Evolutionary conservation across 2,113 vertebrate species (phyloP).

Genomic region (Cisticola juncidis): DNA sequence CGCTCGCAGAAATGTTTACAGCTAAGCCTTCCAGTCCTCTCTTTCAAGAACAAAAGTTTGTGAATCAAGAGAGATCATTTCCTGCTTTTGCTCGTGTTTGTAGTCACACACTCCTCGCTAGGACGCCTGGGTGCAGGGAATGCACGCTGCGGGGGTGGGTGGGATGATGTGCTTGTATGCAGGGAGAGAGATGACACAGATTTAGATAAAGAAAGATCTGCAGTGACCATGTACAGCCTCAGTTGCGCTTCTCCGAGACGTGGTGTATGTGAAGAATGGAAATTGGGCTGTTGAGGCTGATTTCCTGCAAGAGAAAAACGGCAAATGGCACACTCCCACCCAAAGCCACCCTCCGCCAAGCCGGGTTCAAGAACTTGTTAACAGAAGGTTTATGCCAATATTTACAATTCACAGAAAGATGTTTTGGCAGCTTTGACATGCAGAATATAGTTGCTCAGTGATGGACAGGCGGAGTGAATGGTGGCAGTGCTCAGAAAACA

Average conservation of each 20-base stretch:
- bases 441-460: not conserved
- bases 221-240: not conserved
- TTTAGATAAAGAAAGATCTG: not conserved
- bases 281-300: not conserved
- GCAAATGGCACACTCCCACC: not conserved
- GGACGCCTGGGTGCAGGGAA: not conserved
- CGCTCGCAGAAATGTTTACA: not conserved
- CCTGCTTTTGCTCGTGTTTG: accelerated
- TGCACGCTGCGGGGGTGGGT: not conserved
- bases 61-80: not conserved
- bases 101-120: not conserved
- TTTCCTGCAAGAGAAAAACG: not conserved
- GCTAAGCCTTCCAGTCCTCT: not conserved
- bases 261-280: not conserved
- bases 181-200: not conserved
- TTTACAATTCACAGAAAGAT: not conserved
- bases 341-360: not conserved
- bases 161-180: not conserved
- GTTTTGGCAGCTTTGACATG: not conserved
- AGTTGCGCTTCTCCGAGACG: accelerated
- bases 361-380: not conserved
- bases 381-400: not conserved
- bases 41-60: constrained; percentile 24
- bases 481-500: not conserved
- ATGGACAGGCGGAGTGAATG: not conserved